Conservation (phyloP, 2,888 invertebrate species). For the Macaria liturata region DNA sequence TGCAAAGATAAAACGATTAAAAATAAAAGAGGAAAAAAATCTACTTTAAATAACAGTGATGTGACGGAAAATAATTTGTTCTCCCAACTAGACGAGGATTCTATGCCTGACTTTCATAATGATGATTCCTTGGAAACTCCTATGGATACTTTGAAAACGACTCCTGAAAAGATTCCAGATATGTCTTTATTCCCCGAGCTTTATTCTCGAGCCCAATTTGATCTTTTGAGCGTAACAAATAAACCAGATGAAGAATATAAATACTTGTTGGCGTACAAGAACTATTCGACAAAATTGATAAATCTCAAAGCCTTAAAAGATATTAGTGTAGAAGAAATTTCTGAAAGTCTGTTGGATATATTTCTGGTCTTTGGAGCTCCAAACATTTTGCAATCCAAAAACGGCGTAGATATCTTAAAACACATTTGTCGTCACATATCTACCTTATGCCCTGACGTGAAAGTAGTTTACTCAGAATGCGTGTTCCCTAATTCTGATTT, state of each 20-base stretch:
- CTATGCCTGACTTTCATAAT: conserved; percentile 17
- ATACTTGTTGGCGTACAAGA: conserved; percentile 56
- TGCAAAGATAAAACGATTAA: conserved; percentile 46
- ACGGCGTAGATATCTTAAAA: conserved; percentile 49
- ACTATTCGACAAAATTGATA: conserved; percentile 51
- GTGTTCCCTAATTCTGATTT: conserved; percentile 37
- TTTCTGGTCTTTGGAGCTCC: conserved; percentile 60
- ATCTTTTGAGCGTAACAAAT: conserved; percentile 52
- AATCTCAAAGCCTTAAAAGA: conserved; percentile 55
- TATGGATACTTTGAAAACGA: not conserved
- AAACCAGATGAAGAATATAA: conserved; percentile 51
- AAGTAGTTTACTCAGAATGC: conserved; percentile 46
- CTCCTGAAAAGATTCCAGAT: conserved; percentile 15
- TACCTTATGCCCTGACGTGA: conserved; percentile 45
- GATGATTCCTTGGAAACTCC: conserved; percentile 18
- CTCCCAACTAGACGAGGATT: conserved; percentile 13
- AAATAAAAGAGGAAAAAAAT: conserved; percentile 19
- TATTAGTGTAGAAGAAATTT: conserved; percentile 48
- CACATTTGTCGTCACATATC: conserved; percentile 53
- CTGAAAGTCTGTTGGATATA: conserved; percentile 52
- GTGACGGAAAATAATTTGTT: not conserved
- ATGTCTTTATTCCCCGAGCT: conserved; percentile 45
- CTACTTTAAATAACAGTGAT: not conserved
- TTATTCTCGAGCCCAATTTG: conserved; percentile 56
- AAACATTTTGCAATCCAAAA: conserved; percentile 61